These are phyloP conservation scores for Lates japonicus DNA, from an alignment of 2,797 vertebrate genomes.

Conservation along the genomic window DNA sequence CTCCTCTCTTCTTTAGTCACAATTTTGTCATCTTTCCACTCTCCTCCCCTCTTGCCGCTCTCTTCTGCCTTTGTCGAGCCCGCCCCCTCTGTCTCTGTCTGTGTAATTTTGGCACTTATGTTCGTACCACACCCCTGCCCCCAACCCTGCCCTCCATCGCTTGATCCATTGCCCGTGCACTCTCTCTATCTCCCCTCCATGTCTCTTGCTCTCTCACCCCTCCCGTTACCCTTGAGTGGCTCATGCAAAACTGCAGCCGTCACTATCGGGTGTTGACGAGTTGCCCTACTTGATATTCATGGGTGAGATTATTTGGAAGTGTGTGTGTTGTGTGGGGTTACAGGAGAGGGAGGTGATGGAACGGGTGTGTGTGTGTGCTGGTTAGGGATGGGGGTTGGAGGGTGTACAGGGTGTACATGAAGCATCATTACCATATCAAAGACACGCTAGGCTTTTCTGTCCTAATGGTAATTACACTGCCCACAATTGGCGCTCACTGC, in stretches of 20 bases:
- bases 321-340: constrained; percentile 68
- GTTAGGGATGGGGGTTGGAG: constrained; percentile 62
- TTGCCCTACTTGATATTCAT: constrained; percentile 93
- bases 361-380: constrained; percentile 46
- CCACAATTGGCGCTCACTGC: constrained; percentile 94
- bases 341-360: constrained; percentile 53
- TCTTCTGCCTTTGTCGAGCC: constrained; percentile 16
- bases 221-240: constrained; percentile 43
- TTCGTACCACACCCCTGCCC: constrained; percentile 55
- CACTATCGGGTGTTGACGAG: constrained; percentile 91
- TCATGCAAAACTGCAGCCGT: constrained; percentile 71
- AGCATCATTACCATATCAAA: constrained; percentile 99
- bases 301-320: constrained; percentile 84
- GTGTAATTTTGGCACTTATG: constrained; percentile 66
- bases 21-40: constrained; percentile 61
- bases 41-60: constrained; percentile 18
- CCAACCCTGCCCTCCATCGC: constrained; percentile 38
- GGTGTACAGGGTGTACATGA: constrained; percentile 85
- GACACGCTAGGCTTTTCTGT: constrained; percentile 91
- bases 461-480: constrained; percentile 97
- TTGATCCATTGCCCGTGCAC: constrained; percentile 36
- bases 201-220: constrained; percentile 38
- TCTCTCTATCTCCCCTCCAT: constrained; percentile 33
- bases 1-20: constrained; percentile 44
- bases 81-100: constrained; percentile 40